Conservation (phyloP, 23 tunicate species). For the Halocynthia aurantium region DNA sequence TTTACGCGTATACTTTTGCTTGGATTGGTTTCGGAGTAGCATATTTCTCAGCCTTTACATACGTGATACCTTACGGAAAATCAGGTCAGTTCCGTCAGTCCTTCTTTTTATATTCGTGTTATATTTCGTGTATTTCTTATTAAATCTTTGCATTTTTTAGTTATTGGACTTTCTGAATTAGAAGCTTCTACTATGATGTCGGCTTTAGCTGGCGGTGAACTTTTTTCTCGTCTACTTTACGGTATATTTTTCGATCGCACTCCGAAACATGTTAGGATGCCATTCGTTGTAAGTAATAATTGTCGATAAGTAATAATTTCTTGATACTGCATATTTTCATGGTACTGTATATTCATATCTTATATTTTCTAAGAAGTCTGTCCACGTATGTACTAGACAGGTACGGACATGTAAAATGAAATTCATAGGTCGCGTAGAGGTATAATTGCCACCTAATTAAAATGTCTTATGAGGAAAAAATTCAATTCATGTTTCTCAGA, state of each 20-base stretch:
- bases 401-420: too few species aligned
- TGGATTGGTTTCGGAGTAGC: slow-evolving; percentile 35
- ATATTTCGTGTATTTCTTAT: background rate
- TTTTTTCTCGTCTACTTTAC: slow-evolving; percentile 8
- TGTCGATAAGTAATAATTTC: background rate
- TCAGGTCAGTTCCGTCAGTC: slow-evolving; percentile 1
- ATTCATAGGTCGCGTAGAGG: too few species aligned
- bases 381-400: too few species aligned
- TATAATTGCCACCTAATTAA: too few species aligned
- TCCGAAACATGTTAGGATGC: background rate
- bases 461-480: too few species aligned
- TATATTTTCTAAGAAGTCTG: too few species aligned
- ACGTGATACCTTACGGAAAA: slow-evolving; percentile 34
- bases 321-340: too few species aligned
- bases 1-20: slow-evolving; percentile 23
- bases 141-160: slow-evolving; percentile 1
- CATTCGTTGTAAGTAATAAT: slow-evolving; percentile 14
- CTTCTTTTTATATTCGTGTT: background rate
- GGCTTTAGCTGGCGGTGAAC: slow-evolving; percentile 15
- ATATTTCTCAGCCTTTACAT: slow-evolving; percentile 32
- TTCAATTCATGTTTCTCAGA: too few species aligned
- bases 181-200: slow-evolving; percentile 23
- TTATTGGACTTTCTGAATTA: slow-evolving; percentile 6
- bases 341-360: too few species aligned
- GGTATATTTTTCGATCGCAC: slow-evolving; percentile 13